Evolutionary conservation across 2,113 vertebrate species (phyloP), one percentile per base, ranked within the genome.

Genomic region (Brachyistius frenatus): DNA sequence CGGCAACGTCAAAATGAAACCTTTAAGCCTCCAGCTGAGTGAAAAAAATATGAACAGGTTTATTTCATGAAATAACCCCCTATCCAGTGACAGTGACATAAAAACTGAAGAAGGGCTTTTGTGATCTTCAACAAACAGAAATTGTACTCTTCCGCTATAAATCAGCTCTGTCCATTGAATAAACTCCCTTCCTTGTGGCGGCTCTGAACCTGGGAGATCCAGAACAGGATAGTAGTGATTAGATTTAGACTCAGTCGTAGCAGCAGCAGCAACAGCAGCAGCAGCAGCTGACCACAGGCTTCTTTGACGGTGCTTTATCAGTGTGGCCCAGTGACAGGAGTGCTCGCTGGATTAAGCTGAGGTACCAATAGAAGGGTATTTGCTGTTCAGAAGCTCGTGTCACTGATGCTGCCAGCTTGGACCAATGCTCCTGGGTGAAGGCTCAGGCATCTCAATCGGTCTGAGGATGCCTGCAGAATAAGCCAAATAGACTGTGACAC

Each of bases 191-290:
- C 46, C 49, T 73, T 35, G 5, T 69, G 79, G 71, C 32, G 31
- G 32, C 65, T 84, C 70, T 86, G 70, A 89, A 80, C 79, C 74
- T 84, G 79, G 31, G 50, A 84, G 87, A 89, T 88, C 76, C 70
- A 88, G 68, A 81, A 11, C 83, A 76, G 57, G 70, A 88, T 82
- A 72, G 67, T 0, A 35, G 44, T 89, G 86, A 91, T 90, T 83
- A 50, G 70, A 93, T 89, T 85, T 81, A 52, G 66, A 71, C 64
- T 47, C 81, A 75, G 68, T 86, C 68, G 68, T 70, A 76, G 32
- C 67, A 30, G 41, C 81, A 66, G 73, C 66, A 65, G 66, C 3
- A 15, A 65, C 64, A 74, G 14, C 62, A 14, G 33, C 76, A 56
- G 65, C 1, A 16, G 65, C 46, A 37, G 73, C 57, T 44, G 63